These are phyloP conservation scores for Cacatua alba DNA, from an alignment of 2,113 vertebrate genomes.

Conservation along the genomic window DNA sequence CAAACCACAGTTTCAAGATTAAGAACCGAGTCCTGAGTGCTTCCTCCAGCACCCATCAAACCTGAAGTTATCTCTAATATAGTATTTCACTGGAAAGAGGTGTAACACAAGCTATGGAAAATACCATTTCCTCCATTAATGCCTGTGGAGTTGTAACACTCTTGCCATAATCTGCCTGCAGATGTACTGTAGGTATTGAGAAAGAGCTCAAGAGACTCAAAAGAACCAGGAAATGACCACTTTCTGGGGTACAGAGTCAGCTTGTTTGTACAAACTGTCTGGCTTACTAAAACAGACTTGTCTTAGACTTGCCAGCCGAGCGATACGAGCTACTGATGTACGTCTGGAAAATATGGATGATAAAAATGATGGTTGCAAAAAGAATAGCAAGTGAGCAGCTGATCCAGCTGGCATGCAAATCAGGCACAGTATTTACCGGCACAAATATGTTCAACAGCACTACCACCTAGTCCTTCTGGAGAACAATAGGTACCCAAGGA, in stretches of 20 bases:
- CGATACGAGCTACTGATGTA: conserved; percentile 23
- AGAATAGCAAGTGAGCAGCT: conserved; percentile 56
- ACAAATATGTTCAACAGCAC: conserved; percentile 24
- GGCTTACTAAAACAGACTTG: conserved; percentile 24
- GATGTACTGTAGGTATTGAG: conserved; percentile 12
- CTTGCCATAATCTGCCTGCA: conserved; percentile 7
- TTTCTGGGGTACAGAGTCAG: conserved; percentile 56
- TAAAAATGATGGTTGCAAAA: conserved; percentile 45
- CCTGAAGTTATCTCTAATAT: not conserved
- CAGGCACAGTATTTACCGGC: not conserved
- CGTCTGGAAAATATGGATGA: conserved; percentile 55
- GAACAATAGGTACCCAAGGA: not conserved
- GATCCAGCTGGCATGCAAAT: conserved; percentile 61
- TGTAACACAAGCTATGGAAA: not conserved
- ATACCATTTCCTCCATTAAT: not conserved
- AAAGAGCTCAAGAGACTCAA: conserved; percentile 1
- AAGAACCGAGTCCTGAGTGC: not conserved
- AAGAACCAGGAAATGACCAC: conserved; percentile 47
- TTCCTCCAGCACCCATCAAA: not conserved
- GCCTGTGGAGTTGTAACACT: not conserved
- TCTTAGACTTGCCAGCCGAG: conserved; percentile 56
- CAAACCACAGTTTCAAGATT: not conserved
- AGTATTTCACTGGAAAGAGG: not conserved
- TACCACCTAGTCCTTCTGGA: conserved; percentile 34
- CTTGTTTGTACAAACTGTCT: conserved; percentile 6